Evolutionary conservation across 2,113 vertebrate species (phyloP).

Genomic region (Taxidea taxus): DNA sequence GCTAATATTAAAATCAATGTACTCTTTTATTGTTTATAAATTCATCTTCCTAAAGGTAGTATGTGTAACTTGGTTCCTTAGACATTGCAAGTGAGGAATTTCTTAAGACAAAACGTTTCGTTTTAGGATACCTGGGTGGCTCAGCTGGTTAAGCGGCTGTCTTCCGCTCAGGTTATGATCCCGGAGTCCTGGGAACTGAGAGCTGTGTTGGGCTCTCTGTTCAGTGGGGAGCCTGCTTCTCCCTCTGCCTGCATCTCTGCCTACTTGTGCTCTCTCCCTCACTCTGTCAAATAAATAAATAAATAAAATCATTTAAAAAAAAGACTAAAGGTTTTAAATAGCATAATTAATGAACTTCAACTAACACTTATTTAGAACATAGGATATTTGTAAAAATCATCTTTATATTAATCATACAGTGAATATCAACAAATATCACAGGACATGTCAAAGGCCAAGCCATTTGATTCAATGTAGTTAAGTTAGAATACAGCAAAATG

Average conservation of each 20-base stretch:
- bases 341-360: background rate
- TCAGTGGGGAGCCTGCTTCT: too few species aligned
- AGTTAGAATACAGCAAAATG: background rate
- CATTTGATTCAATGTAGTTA: background rate
- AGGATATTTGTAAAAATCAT: background rate
- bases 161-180: too few species aligned
- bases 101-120: background rate
- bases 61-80: background rate
- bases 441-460: background rate
- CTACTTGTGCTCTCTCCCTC: too few species aligned
- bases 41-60: background rate
- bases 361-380: background rate
- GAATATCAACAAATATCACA: background rate
- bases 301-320: too few species aligned
- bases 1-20: background rate
- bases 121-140: background rate
- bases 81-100: background rate
- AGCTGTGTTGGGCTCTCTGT: too few species aligned
- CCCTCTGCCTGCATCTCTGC: too few species aligned
- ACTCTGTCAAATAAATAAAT: too few species aligned
- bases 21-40: background rate
- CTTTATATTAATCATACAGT: background rate
- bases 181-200: too few species aligned
- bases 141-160: too few species aligned
- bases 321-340: background rate